Conservation (phyloP, 2,113 vertebrate species). For the Malurus alboscapulatus region DNA sequence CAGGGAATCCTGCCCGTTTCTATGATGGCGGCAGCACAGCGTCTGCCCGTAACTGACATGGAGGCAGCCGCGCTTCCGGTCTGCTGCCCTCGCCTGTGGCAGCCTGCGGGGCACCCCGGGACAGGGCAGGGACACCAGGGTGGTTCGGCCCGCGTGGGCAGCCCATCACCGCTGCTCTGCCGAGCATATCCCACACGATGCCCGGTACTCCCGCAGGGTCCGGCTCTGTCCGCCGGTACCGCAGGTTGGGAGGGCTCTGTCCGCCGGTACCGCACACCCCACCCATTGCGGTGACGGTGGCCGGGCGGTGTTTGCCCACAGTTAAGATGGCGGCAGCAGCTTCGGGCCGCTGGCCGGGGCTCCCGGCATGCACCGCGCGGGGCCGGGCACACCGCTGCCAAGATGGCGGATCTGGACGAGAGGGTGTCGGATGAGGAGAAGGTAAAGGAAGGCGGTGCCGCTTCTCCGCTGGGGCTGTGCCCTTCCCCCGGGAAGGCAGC, state of each 20-base stretch:
- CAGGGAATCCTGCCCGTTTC: neutral
- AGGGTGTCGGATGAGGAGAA: conserved; percentile 89
- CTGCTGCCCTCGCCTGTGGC: rapidly evolving
- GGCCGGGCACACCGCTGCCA: conserved; percentile 74
- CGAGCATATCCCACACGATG: too few relatives aligned
- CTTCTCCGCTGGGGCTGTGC: rapidly evolving
- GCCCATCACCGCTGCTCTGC: neutral
- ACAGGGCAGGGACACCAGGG: too few relatives aligned
- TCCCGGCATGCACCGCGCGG: conserved; percentile 68
- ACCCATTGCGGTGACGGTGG: neutral
- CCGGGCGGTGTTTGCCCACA: neutral
- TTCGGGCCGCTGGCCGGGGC: neutral
- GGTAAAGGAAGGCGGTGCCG: conserved; percentile 69
- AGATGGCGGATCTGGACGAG: conserved; percentile 91
- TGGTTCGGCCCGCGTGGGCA: neutral
- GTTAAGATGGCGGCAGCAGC: neutral
- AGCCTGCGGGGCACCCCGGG: neutral
- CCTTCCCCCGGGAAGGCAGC: neutral
- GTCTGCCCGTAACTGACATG: neutral
- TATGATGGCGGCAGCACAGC: neutral
- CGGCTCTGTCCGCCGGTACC: too few relatives aligned
- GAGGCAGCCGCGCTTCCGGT: neutral
- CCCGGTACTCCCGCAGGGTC: neutral
- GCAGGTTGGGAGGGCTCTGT: too few relatives aligned
- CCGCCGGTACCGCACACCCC: neutral